Base-by-base conservation (phyloP, 2,797 vertebrate species). In the Odontamblyopus rebecca region DNA sequence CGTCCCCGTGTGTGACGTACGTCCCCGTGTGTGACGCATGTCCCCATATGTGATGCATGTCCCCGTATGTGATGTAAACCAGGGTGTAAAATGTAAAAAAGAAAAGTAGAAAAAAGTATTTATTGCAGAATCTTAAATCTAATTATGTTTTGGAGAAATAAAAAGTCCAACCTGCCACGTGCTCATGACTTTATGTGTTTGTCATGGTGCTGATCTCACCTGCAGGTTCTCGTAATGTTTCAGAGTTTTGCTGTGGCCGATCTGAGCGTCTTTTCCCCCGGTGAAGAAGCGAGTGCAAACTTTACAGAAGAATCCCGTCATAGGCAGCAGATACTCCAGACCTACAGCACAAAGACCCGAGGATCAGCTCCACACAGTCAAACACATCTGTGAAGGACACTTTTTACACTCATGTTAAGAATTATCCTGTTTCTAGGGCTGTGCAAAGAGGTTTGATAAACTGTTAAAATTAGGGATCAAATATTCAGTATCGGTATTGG, bases 271-370 rank as follows among this genome's bases (percentile, higher is more conserved):
- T 57, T 85, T 86, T 12, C 91, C 83, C 67, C 94, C 94, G 0
- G 91, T 92, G 44, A 95, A 97, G 87, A 98, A 97, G 4, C 95
- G 91, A 11, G 94, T 95, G 82, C 96, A 98, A 76, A 94, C 94
- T 86, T 96, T 96, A 82, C 96, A 98, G 90, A 96, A 97, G 82
- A 95, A 98, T 5, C 96, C 96, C 0, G 95, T 95, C 81, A 96
- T 97, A 0, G 96, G 96, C 1, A 96, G 82, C 32, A 97, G 89
- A 82, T 94, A 96, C 72, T 98, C 96, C 89, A 96, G 80, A 72
- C 93, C 96, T 96, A 89, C 29, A 38, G 72, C 27, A 68, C 3
- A 23, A 23, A 23, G 23, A 23, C 23, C 23, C 23, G 23, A 23
- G 23, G 23, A 23, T 23, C 23, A 23, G 23, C 23, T 23, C 23